A percentile compares a stretch with the other conserved stretches of the same genome.
These are phyloP conservation scores for Sebastes hopkinsi DNA, from an alignment of 2,797 vertebrate species.

Conservation along the genomic window DNA sequence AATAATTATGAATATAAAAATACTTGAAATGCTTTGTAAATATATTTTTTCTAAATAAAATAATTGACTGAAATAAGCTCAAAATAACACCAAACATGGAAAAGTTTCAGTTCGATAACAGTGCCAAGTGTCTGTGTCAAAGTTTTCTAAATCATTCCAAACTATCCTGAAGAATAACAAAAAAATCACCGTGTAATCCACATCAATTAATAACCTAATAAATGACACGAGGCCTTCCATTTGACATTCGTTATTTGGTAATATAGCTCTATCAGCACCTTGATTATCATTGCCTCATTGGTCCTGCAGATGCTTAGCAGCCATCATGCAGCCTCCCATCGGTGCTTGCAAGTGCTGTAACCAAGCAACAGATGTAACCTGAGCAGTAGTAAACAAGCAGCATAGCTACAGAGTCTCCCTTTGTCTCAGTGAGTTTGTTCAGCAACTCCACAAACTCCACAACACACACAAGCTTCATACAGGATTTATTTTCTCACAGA, in stretches of 20 bases:
- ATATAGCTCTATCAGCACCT: neutral
- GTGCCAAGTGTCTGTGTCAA: no score
- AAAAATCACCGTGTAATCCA: neutral
- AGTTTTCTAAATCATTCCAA: neutral
- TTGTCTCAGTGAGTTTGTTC: neutral
- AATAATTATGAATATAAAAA: neutral
- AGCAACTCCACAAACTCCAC: neutral
- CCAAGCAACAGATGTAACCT: constrained; percentile 60
- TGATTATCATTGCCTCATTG: neutral
- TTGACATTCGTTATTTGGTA: neutral
- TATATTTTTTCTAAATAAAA: neutral
- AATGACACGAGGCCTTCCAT: neutral
- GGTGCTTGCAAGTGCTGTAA: constrained; percentile 10
- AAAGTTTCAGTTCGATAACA: neutral
- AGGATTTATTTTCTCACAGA: neutral
- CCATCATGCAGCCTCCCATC: neutral
- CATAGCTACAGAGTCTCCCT: neutral
- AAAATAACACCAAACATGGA: neutral
- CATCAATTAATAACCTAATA: neutral
- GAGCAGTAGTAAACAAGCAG: constrained; percentile 45
- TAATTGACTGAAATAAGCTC: no score
- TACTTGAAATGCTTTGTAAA: neutral
- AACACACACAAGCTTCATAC: neutral
- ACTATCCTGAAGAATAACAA: neutral
- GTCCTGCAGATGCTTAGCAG: neutral